Evolutionary conservation across 2,888 invertebrate species (phyloP).

Genomic region (Bombylius discolor): DNA sequence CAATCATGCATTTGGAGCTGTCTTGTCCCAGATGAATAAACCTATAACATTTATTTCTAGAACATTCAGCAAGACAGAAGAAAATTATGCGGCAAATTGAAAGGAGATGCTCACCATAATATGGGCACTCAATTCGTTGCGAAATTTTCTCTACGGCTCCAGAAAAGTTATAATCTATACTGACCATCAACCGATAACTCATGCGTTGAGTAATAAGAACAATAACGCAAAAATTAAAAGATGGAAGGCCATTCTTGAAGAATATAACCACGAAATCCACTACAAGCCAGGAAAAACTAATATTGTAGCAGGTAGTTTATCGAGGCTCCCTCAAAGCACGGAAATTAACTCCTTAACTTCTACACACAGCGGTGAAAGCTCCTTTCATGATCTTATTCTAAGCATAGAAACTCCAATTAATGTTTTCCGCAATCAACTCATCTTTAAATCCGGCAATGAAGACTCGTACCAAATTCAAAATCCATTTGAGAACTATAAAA

Average conservation of each 20-base stretch:
- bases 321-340: background rate
- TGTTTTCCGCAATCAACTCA: background rate
- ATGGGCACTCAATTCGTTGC: slow-evolving; percentile 1
- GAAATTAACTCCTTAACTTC: background rate
- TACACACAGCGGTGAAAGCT: background rate
- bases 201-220: slow-evolving; percentile 1
- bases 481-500: background rate
- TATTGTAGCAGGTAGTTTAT: slow-evolving; percentile 9
- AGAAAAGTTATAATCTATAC: background rate
- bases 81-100: background rate
- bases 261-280: background rate
- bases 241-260: background rate
- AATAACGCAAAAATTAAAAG: background rate
- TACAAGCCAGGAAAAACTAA: slow-evolving; percentile 6
- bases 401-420: background rate
- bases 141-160: background rate
- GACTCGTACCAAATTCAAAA: background rate
- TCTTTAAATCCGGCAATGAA: background rate
- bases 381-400: background rate
- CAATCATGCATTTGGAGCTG: background rate
- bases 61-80: background rate
- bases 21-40: background rate
- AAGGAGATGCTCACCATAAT: background rate
- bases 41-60: background rate
- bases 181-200: background rate